Evolutionary conservation across 2,888 invertebrate species (phyloP).

Genomic region (Poecilus cupreus): DNA sequence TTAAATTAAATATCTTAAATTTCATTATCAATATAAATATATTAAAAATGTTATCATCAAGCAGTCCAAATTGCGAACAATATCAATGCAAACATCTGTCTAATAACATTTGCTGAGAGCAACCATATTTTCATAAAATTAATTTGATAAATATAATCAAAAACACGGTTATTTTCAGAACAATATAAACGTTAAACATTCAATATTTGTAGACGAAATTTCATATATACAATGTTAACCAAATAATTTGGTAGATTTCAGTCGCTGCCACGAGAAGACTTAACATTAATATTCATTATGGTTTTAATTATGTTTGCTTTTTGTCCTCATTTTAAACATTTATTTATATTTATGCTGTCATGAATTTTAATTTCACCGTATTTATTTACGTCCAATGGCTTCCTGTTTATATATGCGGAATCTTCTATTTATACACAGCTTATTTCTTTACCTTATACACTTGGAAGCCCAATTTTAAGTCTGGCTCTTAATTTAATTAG

Average conservation of each 20-base stretch:
- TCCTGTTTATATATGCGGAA: slow-evolving; percentile 48
- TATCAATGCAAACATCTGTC: slow-evolving; percentile 11
- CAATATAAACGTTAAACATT: neutral
- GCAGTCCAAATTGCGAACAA: neutral
- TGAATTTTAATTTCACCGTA: slow-evolving; percentile 68
- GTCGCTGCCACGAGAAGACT: neutral
- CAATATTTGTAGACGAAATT: neutral
- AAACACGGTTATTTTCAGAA: neutral
- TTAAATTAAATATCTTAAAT: neutral
- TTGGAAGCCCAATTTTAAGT: neutral
- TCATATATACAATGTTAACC: neutral
- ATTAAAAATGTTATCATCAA: slow-evolving; percentile 14
- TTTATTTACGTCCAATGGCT: slow-evolving; percentile 62
- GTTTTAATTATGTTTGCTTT: slow-evolving; percentile 69
- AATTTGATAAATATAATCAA: slow-evolving; percentile 16
- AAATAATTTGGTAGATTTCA: slow-evolving; percentile 11
- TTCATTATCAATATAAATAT: neutral
- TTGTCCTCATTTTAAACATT: slow-evolving; percentile 69
- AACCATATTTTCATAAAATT: slow-evolving; percentile 23
- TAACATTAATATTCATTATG: slow-evolving; percentile 69
- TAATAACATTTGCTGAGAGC: slow-evolving; percentile 3
- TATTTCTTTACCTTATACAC: slow-evolving; percentile 1
- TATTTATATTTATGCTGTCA: slow-evolving; percentile 70
- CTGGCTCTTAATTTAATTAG: slow-evolving; percentile 7
- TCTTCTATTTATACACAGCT: slow-evolving; percentile 24